These are phyloP conservation scores for Stylophora pistillata DNA, from an alignment of 64 coral and sea anemone species.

Conservation along the genomic window DNA sequence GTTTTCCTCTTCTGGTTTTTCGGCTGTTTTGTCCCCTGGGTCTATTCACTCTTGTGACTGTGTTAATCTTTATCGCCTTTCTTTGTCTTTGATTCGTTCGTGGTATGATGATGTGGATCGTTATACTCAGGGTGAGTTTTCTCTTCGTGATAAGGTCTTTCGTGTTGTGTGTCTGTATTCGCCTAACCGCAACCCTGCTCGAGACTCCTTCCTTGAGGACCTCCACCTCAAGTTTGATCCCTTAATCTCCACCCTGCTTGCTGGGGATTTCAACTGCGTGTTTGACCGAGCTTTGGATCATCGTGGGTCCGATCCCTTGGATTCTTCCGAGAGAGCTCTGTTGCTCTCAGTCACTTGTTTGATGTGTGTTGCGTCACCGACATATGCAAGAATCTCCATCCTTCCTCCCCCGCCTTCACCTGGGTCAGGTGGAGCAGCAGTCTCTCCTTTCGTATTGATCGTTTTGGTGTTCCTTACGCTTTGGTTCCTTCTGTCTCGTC, in stretches of 20 bases:
- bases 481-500: background rate
- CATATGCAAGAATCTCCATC: background rate
- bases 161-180: too few species aligned
- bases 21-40: background rate
- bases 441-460: background rate
- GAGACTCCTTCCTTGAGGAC: too few species aligned
- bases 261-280: too few species aligned
- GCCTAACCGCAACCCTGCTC: too few species aligned
- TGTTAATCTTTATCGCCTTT: background rate
- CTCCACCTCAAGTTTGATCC: too few species aligned
- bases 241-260: too few species aligned
- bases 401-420: background rate
- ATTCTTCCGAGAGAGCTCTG: too few species aligned
- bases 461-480: background rate
- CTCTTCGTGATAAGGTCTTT: too few species aligned
- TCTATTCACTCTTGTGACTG: background rate
- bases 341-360: background rate
- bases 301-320: background rate
- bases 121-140: background rate
- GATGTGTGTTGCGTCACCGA: background rate
- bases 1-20: too few species aligned
- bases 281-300: background rate
- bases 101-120: background rate
- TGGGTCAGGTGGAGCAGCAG: background rate
- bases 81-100: background rate